phyloP scores from a whole-genome alignment of 2,888 invertebrate species.

The Xylota segnis region DNA sequence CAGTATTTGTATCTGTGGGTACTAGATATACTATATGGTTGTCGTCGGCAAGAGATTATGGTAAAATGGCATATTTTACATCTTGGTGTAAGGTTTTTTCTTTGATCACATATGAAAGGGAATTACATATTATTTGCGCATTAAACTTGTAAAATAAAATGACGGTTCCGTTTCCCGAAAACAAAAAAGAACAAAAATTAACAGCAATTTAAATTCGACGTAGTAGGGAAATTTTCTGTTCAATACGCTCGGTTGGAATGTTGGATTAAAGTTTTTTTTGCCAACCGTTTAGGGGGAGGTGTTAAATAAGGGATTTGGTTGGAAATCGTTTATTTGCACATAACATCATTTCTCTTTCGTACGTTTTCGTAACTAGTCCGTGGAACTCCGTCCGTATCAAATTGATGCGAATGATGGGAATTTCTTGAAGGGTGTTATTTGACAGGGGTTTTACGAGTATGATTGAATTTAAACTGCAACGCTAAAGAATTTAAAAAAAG shows the following conservation, averaged over 20 bases:
- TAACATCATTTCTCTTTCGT: neutral
- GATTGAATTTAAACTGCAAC: conserved; percentile 3
- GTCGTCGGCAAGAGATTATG: conserved; percentile 25
- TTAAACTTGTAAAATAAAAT: conserved; percentile 17
- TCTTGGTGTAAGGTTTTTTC: conserved; percentile 16
- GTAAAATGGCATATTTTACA: conserved; percentile 28
- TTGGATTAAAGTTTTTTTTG: conserved; percentile 4
- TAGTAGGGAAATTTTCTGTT: conserved; percentile 32
- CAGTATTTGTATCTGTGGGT: conserved; percentile 16
- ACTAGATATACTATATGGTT: neutral
- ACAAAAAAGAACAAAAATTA: neutral
- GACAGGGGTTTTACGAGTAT: neutral
- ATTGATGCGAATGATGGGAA: conserved; percentile 6
- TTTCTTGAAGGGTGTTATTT: neutral
- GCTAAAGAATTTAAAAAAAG: neutral
- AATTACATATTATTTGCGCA: conserved; percentile 36
- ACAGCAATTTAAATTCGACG: conserved; percentile 30
- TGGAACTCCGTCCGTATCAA: conserved; percentile 1
- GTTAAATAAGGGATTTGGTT: conserved; percentile 32
- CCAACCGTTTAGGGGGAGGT: neutral
- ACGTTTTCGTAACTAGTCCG: neutral
- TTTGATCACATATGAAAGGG: conserved; percentile 38
- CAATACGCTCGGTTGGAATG: conserved; percentile 1
- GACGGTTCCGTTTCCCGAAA: conserved; percentile 18
- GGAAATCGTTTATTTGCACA: conserved; percentile 13